phyloP scores from a whole-genome alignment of 2,797 vertebrate genomes.

The Paedocypris micromegethes region DNA sequence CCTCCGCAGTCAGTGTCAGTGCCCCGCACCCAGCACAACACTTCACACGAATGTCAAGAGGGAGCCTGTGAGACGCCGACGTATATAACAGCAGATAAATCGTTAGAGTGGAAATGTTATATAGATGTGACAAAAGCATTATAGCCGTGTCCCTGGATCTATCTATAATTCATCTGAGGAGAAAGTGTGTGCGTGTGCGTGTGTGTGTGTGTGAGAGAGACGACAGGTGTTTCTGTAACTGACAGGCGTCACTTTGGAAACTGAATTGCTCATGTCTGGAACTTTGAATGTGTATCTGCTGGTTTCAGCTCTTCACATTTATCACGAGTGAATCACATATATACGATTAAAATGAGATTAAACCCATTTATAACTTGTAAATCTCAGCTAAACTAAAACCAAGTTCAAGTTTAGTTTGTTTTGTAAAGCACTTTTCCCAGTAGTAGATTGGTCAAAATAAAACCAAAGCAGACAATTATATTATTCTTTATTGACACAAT shows the following conservation, averaged over 20 bases:
- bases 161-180: slow-evolving; percentile 38
- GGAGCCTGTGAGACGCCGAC: slow-evolving; percentile 42
- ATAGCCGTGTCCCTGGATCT: slow-evolving; percentile 32
- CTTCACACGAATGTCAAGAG: slow-evolving; percentile 44
- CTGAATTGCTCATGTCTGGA: slow-evolving; percentile 16
- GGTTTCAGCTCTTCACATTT: neutral
- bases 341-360: too few relatives aligned
- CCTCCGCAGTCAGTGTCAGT: slow-evolving; percentile 23
- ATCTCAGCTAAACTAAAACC: too few relatives aligned
- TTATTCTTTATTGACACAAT: too few relatives aligned
- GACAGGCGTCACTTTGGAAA: slow-evolving; percentile 30
- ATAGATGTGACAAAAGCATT: slow-evolving; percentile 44
- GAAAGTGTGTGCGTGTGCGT: slow-evolving; percentile 20
- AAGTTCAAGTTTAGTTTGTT: too few relatives aligned
- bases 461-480: too few relatives aligned
- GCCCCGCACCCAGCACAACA: slow-evolving; percentile 40
- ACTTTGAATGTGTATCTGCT: neutral
- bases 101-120: slow-evolving; percentile 40
- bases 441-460: too few relatives aligned
- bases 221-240: slow-evolving; percentile 12
- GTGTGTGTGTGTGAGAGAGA: slow-evolving; percentile 3
- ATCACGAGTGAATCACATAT: too few relatives aligned
- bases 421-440: too few relatives aligned
- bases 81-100: slow-evolving; percentile 48
- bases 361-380: too few relatives aligned